Evolutionary conservation across 2,797 vertebrate species (phyloP).

Genomic region (Anabas testudineus): DNA sequence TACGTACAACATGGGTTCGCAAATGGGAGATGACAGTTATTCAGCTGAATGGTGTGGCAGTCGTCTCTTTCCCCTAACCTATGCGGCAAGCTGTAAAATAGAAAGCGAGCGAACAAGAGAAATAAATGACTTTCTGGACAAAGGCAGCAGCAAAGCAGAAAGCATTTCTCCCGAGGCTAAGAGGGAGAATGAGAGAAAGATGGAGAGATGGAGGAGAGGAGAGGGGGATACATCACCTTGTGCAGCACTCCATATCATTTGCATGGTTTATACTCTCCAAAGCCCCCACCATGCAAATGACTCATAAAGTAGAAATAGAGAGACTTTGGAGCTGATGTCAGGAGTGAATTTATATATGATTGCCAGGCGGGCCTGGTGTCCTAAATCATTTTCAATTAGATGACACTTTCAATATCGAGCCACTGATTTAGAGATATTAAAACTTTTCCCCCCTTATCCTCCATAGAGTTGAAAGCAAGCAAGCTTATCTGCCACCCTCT

Average conservation of each 20-base stretch:
- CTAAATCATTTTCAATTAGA: constrained; percentile 89
- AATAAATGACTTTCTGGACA: constrained; percentile 85
- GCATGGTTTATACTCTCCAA: constrained; percentile 85
- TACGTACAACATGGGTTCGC: constrained; percentile 56
- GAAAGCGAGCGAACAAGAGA: constrained; percentile 73
- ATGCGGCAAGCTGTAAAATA: constrained; percentile 77
- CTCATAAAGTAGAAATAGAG: constrained; percentile 85
- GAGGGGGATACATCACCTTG: constrained; percentile 79
- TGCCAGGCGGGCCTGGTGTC: constrained; percentile 76
- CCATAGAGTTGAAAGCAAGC: constrained; percentile 80
- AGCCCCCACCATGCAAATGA: constrained; percentile 85
- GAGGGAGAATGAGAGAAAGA: constrained; percentile 68
- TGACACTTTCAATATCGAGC: constrained; percentile 87
- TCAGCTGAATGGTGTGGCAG: constrained; percentile 64
- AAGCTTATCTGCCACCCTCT: constrained; percentile 69
- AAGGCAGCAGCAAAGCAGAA: constrained; percentile 80
- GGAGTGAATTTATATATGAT: constrained; percentile 85
- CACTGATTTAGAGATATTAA: constrained; percentile 87
- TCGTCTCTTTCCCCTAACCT: constrained; percentile 63
- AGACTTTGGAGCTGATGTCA: constrained; percentile 84
- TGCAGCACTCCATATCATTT: constrained; percentile 83
- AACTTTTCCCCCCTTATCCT: constrained; percentile 81
- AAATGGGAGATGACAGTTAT: constrained; percentile 80
- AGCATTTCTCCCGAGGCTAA: constrained; percentile 82
- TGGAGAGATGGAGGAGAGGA: constrained; percentile 58